A percentile compares a stretch with the other conserved stretches of the same genome.
phyloP scores from a whole-genome alignment of 2,797 vertebrate genomes.

The Malacoraja senta region DNA sequence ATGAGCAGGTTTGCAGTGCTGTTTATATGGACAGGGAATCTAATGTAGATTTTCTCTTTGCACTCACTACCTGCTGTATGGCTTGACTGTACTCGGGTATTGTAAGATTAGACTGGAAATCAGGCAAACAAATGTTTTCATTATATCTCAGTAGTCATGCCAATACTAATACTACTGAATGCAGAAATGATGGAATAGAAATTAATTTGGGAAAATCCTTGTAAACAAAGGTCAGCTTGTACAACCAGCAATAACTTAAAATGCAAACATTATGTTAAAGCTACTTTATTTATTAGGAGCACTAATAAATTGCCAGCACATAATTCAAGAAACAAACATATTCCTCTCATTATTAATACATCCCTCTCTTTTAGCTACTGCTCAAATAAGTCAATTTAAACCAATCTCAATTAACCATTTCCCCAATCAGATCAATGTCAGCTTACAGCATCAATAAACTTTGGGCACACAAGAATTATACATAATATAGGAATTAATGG shows the following conservation, averaged over 20 bases:
- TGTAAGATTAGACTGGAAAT: too few relatives aligned
- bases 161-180: too few relatives aligned
- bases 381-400: neutral
- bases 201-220: neutral
- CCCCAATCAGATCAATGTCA: neutral
- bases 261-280: neutral
- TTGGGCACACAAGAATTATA: neutral
- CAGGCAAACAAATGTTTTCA: too few relatives aligned
- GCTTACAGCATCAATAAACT: neutral
- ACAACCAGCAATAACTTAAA: neutral
- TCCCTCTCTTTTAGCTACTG: neutral
- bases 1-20: neutral
- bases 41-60: too few relatives aligned
- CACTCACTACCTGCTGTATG: too few relatives aligned
- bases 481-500: too few relatives aligned
- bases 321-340: neutral
- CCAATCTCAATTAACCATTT: neutral
- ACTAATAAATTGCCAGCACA: neutral
- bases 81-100: too few relatives aligned
- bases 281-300: neutral
- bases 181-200: neutral
- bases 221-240: neutral
- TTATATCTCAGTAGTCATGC: too few relatives aligned
- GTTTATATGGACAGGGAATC: too few relatives aligned
- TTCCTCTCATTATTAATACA: too few relatives aligned